Conservation (phyloP, 1,140 invertebrate genomes). For the Drosophila neocordata region DNA sequence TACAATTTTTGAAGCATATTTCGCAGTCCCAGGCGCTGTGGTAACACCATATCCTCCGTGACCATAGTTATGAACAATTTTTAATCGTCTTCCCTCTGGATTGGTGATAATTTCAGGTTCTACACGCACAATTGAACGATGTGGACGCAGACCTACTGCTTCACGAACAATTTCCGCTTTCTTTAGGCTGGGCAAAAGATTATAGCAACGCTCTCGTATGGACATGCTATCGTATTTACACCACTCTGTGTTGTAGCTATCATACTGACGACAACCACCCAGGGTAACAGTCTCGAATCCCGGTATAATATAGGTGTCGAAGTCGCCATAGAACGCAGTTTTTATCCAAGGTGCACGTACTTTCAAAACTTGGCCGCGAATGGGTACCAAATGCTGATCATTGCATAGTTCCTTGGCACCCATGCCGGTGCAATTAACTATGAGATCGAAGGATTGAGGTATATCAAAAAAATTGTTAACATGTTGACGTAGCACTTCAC, state of each 20-base stretch:
- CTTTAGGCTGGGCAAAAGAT: conserved; percentile 89
- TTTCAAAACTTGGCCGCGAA: conserved; percentile 95
- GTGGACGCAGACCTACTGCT: conserved; percentile 90
- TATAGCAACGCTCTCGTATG: conserved; percentile 89
- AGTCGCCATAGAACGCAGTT: conserved; percentile 88
- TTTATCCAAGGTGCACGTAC: conserved; percentile 95
- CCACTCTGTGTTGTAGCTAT: conserved; percentile 88
- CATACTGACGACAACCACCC: conserved; percentile 92
- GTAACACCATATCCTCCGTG: conserved; percentile 85
- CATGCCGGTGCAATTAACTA: conserved; percentile 95
- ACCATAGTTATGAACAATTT: conserved; percentile 95
- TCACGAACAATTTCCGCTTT: conserved; percentile 86
- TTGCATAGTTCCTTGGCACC: conserved; percentile 90
- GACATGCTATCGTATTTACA: conserved; percentile 86
- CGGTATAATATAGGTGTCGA: conserved; percentile 66
- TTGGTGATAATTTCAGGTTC: conserved; percentile 86
- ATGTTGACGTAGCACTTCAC: conserved; percentile 84
- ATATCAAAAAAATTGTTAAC: conserved; percentile 87
- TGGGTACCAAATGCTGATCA: conserved; percentile 90
- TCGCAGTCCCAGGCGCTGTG: conserved; percentile 92
- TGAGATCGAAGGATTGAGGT: conserved; percentile 87
- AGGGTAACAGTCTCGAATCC: conserved; percentile 89
- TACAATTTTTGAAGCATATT: conserved; percentile 88
- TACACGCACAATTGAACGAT: conserved; percentile 89
- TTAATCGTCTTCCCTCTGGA: conserved; percentile 79